Evolutionary conservation across 2,113 vertebrate genomes (phyloP), one percentile per base, ranked within the genome.

Genomic region (Sinosuthora webbiana): DNA sequence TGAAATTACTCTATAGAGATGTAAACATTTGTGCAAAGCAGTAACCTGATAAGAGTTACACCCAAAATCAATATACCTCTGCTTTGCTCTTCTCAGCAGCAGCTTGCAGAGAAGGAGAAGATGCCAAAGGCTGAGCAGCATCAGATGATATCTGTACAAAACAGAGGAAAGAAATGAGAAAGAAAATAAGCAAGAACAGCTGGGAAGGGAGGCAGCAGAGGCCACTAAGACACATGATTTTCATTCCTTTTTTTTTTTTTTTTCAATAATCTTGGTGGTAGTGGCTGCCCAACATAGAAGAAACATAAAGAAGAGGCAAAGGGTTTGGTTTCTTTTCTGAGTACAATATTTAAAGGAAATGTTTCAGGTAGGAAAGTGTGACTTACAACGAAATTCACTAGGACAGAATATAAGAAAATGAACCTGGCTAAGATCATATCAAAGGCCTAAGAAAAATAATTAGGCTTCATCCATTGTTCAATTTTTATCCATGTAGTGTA

Each of bases 41-140:
- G 71, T 25, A 89, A 84, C 64, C 77, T 74, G 76, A 49, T 53
- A 94, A 90, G 71, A 94, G 85, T 87, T 76, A 78, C 80, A 91
- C 57, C 75, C 65, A 3, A 89, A 88, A 94, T 1, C 62, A 85
- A 78, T 87, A 97, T 98, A 99, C 99, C 99, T 99, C 99, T 87
- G 98, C 97, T 97, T 98, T 99, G 98, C 93, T 99, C 98, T 98
- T 99, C 96, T 99, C 99, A 96, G 93, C 97, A 97, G 98, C 97
- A 97, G 98, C 97, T 98, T 98, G 99, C 80, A 98, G 98, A 98
- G 98, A 98, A 87, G 98, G 98, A 90, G 98, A 99, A 87, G 98
- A 98, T 96, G 98, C 97, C 97, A 98, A 98, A 97, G 98, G 97
- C 95, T 98, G 98, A 97, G 98, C 97, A 94, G 97, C 98, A 97